A percentile compares a stretch with the other conserved stretches of the same genome.
phyloP scores from a whole-genome alignment of 1,140 invertebrate species.

The Caenorhabditis briggsae region DNA sequence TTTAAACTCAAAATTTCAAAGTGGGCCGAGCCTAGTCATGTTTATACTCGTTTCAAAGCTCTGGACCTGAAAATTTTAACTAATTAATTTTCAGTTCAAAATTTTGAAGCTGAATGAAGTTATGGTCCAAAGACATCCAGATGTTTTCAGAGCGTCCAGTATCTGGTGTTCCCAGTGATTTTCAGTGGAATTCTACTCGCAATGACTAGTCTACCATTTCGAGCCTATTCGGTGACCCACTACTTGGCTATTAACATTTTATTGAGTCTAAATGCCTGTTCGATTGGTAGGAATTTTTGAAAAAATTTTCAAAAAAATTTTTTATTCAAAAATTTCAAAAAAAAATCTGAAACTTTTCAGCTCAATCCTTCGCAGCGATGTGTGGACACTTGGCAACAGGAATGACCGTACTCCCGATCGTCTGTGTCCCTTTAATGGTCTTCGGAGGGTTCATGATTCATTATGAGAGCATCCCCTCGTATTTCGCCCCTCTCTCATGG shows the following conservation, averaged over 20 bases:
- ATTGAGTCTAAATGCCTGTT: conserved; percentile 36
- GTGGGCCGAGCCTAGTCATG: too few species aligned
- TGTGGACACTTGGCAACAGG: conserved; percentile 87
- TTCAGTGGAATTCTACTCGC: conserved; percentile 36
- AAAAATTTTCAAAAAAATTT: neutral
- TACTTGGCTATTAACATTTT: conserved; percentile 36
- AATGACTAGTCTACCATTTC: conserved; percentile 27
- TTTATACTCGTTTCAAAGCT: too few species aligned
- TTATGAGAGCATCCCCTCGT: conserved; percentile 86
- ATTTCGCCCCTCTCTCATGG: conserved; percentile 91
- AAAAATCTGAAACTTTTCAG: neutral
- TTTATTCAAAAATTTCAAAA: neutral
- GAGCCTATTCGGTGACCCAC: conserved; percentile 2
- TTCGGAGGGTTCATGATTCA: conserved; percentile 96
- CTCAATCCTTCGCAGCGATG: conserved; percentile 73
- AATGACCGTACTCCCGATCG: conserved; percentile 88
- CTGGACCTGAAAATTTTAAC: too few species aligned
- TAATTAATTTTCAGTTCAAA: too few species aligned
- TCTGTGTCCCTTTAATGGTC: conserved; percentile 90
- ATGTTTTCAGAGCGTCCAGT: conserved; percentile 56
- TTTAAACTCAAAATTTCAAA: too few species aligned
- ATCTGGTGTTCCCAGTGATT: conserved; percentile 59
- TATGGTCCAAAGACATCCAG: neutral
- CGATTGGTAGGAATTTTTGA: neutral
- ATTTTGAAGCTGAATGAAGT: too few species aligned